Evolutionary conservation across 2,888 invertebrate species (phyloP).

Genomic region (Orchesella flavescens): DNA sequence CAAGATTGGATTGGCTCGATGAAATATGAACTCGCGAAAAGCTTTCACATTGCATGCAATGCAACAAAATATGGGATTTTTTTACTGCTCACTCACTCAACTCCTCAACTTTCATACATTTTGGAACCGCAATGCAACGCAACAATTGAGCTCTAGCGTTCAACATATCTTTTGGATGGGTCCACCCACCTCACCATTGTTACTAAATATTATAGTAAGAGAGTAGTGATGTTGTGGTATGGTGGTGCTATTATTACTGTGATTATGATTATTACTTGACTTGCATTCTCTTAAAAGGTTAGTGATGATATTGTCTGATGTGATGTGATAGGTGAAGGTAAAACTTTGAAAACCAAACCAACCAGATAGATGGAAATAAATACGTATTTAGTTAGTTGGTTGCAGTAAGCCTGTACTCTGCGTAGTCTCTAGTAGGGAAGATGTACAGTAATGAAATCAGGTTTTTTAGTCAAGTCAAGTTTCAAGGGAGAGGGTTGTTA

Average conservation of each 20-base stretch:
- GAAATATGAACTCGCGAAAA: too few relatives aligned
- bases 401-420: too few relatives aligned
- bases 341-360: not conserved
- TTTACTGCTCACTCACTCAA: too few relatives aligned
- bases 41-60: too few relatives aligned
- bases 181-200: constrained; percentile 38
- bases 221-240: too few relatives aligned
- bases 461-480: constrained; percentile 33
- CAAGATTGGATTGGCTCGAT: too few relatives aligned
- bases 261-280: constrained; percentile 15
- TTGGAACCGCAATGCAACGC: not conserved
- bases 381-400: too few relatives aligned
- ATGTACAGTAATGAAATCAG: constrained; percentile 55
- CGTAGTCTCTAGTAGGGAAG: too few relatives aligned
- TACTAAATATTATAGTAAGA: not conserved
- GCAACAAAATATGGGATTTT: too few relatives aligned
- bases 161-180: not conserved
- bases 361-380: not conserved
- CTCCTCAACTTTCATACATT: too few relatives aligned
- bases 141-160: too few relatives aligned
- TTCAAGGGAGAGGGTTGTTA: constrained; percentile 17
- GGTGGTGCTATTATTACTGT: not conserved
- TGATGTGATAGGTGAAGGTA: constrained; percentile 17
- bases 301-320: not conserved
- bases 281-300: constrained; percentile 10